Base-by-base conservation (phyloP, 1,140 invertebrate genomes). In the Caenorhabditis tropicalis region DNA sequence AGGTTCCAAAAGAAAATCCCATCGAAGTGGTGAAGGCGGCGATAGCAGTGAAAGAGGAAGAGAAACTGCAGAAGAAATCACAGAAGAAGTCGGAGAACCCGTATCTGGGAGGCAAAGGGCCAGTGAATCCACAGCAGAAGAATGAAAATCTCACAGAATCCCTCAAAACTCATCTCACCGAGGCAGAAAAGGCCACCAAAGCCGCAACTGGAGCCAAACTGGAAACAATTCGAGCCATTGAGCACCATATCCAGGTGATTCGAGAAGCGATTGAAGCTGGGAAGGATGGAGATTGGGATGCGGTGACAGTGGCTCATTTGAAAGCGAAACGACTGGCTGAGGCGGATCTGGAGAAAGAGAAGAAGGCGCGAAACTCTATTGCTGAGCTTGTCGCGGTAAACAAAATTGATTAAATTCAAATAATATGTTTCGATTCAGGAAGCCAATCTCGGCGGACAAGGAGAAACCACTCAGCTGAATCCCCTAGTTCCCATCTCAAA, bases 401-500 rank as follows among this genome's bases (percentile, higher is more conserved):
- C n/a, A 15, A 27, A 79, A 36, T 39, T 39, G 10, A 2, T n/a
- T n/a, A n/a, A n/a, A n/a, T n/a, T n/a, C n/a, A n/a, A n/a, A n/a
- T n/a, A n/a, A n/a, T n/a, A n/a, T n/a, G n/a, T 48, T 79, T 79
- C n/a, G 15, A 36, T 58, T 39, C 24, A 79, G 74, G 81, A 53
- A 19, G 51, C 51, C 0, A 82, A 82, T 46, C 53, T 82, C 19
- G 81, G 81, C 7, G 31, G 5, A 21, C 81, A 82, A 24, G 81
- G 81, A 39, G 81, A 82, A 39, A 82, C 53, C 16, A 82, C 81
- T 46, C 48, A 53, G 53, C 36, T 82, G 16, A 87, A 82, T 79
- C 86, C 88, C 27, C 46, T 87, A 12, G 49, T 89, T 36, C 46
- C 88, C 24, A 86, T 86, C 24, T 87, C 88, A 21, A 79, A 48